phyloP scores from a whole-genome alignment of 2,797 vertebrate genomes.

The Aeoliscus strigatus region DNA sequence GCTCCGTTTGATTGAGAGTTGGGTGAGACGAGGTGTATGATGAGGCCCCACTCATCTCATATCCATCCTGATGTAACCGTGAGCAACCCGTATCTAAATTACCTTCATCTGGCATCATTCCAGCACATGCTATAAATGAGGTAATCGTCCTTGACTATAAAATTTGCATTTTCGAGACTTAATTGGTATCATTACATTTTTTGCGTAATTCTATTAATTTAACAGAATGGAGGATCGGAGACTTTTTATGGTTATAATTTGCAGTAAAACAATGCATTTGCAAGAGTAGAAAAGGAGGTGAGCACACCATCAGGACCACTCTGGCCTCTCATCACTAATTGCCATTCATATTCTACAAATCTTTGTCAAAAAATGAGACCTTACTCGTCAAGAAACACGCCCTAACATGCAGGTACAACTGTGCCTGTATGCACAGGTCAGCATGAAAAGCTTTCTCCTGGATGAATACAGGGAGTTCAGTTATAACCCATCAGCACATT shows the following conservation, averaged over 20 bases:
- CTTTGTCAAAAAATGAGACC: conserved; percentile 11
- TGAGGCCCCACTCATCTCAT: conserved; percentile 82
- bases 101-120: conserved; percentile 98
- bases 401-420: too few relatives aligned
- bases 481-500: conserved; percentile 61
- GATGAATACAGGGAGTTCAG: conserved; percentile 43
- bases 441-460: conserved; percentile 42
- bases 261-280: conserved; percentile 96
- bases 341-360: too few relatives aligned
- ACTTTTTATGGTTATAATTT: conserved; percentile 98
- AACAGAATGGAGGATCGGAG: conserved; percentile 97
- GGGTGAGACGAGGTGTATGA: conserved; percentile 71
- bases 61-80: conserved; percentile 99
- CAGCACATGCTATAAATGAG: conserved; percentile 99
- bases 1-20: conserved; percentile 64
- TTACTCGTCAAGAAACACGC: conserved; percentile 27
- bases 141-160: conserved; percentile 99
- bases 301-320: conserved; percentile 41
- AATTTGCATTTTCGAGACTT: conserved; percentile 99
- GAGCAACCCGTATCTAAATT: conserved; percentile 97
- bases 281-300: conserved; percentile 12
- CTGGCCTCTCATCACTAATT: conserved; percentile 58
- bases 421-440: conserved; percentile 24
- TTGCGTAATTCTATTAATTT: conserved; percentile 99
- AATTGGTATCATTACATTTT: conserved; percentile 99